These are phyloP conservation scores for Montipora sp. DNA, from an alignment of 64 coral and sea anemone species.

Conservation along the genomic window DNA sequence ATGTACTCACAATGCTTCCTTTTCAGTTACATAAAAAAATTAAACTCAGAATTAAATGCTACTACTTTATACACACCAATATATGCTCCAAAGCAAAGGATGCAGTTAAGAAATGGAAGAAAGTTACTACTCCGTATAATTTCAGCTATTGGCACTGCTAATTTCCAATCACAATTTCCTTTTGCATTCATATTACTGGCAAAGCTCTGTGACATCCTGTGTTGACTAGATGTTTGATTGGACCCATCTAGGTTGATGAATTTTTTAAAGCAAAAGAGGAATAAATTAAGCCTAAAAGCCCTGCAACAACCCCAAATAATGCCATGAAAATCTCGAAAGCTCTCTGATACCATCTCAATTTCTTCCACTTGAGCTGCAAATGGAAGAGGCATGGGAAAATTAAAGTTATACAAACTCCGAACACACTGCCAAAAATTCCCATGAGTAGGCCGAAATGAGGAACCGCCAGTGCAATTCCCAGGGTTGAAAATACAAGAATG, in stretches of 20 bases:
- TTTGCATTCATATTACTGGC: too few species aligned
- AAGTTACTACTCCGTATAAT: too few species aligned
- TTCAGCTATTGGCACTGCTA: too few species aligned
- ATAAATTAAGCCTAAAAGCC: conserved; percentile 68
- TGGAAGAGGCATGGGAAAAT: conserved; percentile 89
- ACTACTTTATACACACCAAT: too few species aligned
- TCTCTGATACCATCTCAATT: conserved; percentile 54
- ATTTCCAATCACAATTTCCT: too few species aligned
- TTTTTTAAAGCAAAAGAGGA: conserved; percentile 69
- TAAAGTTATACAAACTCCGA: conserved; percentile 78
- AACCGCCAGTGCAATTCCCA: conserved; percentile 76
- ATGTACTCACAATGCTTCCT: too few species aligned
- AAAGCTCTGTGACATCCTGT: too few species aligned
- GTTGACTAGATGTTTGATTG: not conserved
- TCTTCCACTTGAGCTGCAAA: conserved; percentile 67
- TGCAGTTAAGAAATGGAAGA: too few species aligned
- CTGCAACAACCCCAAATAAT: conserved; percentile 65
- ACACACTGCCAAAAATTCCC: conserved; percentile 86
- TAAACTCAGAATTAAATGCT: too few species aligned
- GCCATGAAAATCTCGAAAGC: conserved; percentile 60
- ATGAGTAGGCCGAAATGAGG: conserved; percentile 87
- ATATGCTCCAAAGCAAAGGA: too few species aligned
- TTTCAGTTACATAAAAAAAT: too few species aligned
- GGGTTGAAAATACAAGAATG: conserved; percentile 65
- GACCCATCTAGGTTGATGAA: not conserved